These are phyloP conservation scores for Hemithea aestivaria DNA, from an alignment of 2,888 invertebrate species.

Conservation along the genomic window DNA sequence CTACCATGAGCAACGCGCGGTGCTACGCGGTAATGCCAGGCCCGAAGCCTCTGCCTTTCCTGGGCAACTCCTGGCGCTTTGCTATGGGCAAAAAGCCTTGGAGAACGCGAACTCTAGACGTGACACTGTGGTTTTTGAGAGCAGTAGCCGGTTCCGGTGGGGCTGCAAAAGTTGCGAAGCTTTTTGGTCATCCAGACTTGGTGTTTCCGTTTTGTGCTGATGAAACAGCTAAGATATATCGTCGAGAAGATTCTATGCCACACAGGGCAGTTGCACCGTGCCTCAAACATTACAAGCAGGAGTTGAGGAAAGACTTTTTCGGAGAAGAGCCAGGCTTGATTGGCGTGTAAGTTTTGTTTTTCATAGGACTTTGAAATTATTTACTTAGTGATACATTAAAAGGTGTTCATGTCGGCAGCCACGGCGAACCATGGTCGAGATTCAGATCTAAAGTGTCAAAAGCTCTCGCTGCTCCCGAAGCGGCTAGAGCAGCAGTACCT, in stretches of 20 bases:
- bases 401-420: constrained; percentile 72
- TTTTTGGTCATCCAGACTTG: constrained; percentile 87
- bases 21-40: constrained; percentile 85
- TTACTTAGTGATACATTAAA: not conserved
- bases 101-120: constrained; percentile 76
- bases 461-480: constrained; percentile 88
- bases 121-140: constrained; percentile 72
- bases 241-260: constrained; percentile 84
- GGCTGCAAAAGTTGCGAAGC: constrained; percentile 81
- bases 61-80: constrained; percentile 91
- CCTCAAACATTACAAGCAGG: constrained; percentile 84
- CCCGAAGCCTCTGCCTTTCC: constrained; percentile 84
- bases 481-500: constrained; percentile 86
- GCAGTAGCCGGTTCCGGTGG: constrained; percentile 70
- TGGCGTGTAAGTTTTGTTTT: constrained; percentile 87
- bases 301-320: constrained; percentile 83
- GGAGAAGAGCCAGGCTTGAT: constrained; percentile 85
- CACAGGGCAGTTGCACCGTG: constrained; percentile 87
- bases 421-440: constrained; percentile 92
- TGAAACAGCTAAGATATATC: constrained; percentile 84
- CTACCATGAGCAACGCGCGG: constrained; percentile 66
- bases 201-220: constrained; percentile 86
- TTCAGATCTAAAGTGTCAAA: constrained; percentile 92
- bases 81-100: constrained; percentile 76
- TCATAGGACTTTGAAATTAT: not conserved